A percentile compares a stretch with the other conserved stretches of the same genome.
Evolutionary conservation across 2,888 invertebrate genomes (phyloP).

Genomic region (Steinernema hermaphroditum): DNA sequence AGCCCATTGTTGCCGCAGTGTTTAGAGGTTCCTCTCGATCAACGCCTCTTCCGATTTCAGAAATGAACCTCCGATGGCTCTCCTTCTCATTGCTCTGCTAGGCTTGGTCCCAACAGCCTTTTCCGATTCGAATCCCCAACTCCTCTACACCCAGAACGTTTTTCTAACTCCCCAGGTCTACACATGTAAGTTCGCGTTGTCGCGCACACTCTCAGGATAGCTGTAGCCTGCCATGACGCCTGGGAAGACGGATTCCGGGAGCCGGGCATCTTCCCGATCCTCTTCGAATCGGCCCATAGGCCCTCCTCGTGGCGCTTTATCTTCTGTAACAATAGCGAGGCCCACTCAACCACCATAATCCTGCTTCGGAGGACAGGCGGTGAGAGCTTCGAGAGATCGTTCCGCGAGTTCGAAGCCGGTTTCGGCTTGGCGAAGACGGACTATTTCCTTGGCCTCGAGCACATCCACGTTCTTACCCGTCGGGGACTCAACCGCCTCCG

Average conservation of each 20-base stretch:
- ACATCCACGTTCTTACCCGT: not conserved
- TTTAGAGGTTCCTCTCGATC: too few species aligned
- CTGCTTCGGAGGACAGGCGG: not conserved
- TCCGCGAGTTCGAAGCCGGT: not conserved
- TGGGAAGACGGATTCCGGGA: not conserved
- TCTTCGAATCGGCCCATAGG: not conserved
- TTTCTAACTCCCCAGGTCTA: not conserved
- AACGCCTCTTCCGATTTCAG: too few species aligned
- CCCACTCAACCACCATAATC: not conserved
- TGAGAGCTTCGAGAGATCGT: not conserved
- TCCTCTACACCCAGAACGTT: not conserved
- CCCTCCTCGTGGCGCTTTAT: not conserved
- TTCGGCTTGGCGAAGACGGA: constrained; percentile 13
- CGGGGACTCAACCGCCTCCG: not conserved
- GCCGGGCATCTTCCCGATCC: constrained; percentile 1
- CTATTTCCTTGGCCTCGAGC: not conserved
- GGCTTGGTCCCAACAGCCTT: not conserved
- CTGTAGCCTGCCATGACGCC: constrained; percentile 9
- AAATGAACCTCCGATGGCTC: too few species aligned
- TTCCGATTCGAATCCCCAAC: not conserved
- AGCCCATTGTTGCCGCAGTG: too few species aligned
- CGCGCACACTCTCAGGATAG: too few species aligned
- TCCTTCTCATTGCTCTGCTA: not conserved
- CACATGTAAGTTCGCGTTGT: constrained; percentile 7
- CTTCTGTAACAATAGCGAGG: constrained; percentile 13